These are phyloP conservation scores for Rhea americana DNA, from an alignment of 2,113 vertebrate genomes.

Conservation along the genomic window DNA sequence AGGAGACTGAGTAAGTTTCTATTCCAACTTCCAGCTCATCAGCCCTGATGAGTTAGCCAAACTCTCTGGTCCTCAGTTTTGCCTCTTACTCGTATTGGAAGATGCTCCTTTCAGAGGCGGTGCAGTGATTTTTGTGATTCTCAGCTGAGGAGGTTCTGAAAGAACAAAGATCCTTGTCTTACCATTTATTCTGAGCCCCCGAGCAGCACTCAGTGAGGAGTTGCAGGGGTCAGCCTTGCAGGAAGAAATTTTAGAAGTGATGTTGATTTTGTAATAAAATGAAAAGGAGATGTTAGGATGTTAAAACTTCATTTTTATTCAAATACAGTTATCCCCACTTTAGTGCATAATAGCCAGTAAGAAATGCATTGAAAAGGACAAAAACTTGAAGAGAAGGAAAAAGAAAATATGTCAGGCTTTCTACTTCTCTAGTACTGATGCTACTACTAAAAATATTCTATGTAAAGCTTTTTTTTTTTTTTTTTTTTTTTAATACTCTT, in stretches of 20 bases:
- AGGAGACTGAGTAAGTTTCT: not conserved
- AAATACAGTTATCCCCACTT: not conserved
- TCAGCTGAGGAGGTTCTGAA: not conserved
- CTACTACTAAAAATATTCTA: not conserved
- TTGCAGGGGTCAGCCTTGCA: not conserved
- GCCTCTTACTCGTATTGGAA: not conserved
- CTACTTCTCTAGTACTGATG: not conserved
- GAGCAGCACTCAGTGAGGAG: not conserved
- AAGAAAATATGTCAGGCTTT: not conserved
- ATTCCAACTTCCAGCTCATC: not conserved
- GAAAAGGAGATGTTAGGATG: not conserved
- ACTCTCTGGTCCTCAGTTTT: not conserved
- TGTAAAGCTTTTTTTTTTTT: not conserved
- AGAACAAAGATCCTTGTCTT: not conserved
- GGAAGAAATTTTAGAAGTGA: not conserved
- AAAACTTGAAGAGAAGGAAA: not conserved
- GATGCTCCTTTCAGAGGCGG: not conserved
- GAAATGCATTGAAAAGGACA: not conserved
- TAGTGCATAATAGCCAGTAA: not conserved
- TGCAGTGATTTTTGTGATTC: not conserved
- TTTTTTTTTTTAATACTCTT: not conserved
- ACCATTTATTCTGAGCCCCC: not conserved
- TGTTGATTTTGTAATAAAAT: not conserved
- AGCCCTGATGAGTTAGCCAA: not conserved
- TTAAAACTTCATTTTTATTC: not conserved